These are phyloP conservation scores for Stenoptilia bipunctidactyla DNA, from an alignment of 2,888 invertebrate genomes.

Conservation along the genomic window DNA sequence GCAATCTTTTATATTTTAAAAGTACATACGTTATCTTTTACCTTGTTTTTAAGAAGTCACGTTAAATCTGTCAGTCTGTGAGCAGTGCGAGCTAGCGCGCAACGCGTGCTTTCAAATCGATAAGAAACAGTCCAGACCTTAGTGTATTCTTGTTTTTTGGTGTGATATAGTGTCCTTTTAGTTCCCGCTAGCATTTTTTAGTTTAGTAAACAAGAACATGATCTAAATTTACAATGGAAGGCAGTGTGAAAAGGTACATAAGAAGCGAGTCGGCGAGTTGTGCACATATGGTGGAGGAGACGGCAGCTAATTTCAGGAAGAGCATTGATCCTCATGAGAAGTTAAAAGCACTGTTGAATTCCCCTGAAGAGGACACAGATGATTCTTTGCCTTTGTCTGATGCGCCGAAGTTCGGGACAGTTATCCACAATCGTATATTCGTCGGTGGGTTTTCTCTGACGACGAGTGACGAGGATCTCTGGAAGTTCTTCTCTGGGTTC, in stretches of 20 bases:
- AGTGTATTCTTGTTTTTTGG: slow-evolving; percentile 39
- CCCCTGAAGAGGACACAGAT: slow-evolving; percentile 56
- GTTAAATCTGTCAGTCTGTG: slow-evolving; percentile 9
- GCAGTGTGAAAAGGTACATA: slow-evolving; percentile 53
- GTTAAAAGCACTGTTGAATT: slow-evolving; percentile 53
- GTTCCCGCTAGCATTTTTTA: slow-evolving; percentile 47
- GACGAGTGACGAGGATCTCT: slow-evolving; percentile 92
- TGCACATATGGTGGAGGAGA: slow-evolving; percentile 63
- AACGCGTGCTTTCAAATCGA: slow-evolving; percentile 29
- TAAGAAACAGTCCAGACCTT: slow-evolving; percentile 29
- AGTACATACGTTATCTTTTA: slow-evolving; percentile 40
- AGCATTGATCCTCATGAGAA: slow-evolving; percentile 58
- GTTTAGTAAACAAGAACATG: slow-evolving; percentile 67
- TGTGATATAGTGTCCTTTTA: slow-evolving; percentile 20
- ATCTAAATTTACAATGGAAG: slow-evolving; percentile 48
- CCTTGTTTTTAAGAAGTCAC: slow-evolving; percentile 24
- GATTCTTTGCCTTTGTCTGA: slow-evolving; percentile 55
- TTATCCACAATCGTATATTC: slow-evolving; percentile 95
- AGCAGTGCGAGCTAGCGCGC: slow-evolving; percentile 29
- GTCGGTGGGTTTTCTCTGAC: slow-evolving; percentile 96
- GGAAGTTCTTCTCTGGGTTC: slow-evolving; percentile 90
- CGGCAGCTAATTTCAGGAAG: slow-evolving; percentile 44
- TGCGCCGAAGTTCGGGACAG: slow-evolving; percentile 79
- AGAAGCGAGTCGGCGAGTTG: slow-evolving; percentile 62
- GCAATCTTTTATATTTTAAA: slow-evolving; percentile 52